Conservation (phyloP, 2,113 vertebrate species). For the Vombatus ursinus region DNA sequence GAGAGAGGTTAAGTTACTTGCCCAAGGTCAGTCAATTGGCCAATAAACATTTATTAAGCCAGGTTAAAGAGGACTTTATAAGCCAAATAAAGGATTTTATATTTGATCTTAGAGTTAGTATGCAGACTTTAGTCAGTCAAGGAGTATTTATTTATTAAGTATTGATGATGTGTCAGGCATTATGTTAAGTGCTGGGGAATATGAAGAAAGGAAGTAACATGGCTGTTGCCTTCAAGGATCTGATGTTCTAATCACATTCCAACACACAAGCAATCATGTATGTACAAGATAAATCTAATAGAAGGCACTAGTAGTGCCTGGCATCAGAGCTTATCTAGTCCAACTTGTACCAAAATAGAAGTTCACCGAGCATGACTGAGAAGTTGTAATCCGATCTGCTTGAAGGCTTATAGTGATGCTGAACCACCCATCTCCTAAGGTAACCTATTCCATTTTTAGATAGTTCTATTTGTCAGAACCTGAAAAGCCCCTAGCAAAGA, state of each 20-base stretch:
- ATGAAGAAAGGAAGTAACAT: background rate
- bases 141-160: background rate
- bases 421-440: background rate
- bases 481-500: background rate
- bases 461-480: background rate
- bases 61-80: background rate
- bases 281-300: background rate
- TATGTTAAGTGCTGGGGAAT: background rate
- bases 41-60: background rate
- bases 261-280: background rate
- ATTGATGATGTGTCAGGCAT: background rate
- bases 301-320: background rate
- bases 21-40: background rate
- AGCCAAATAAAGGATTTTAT: background rate
- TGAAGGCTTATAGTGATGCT: background rate
- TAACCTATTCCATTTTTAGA: background rate
- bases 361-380: background rate
- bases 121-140: background rate
- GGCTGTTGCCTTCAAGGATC: background rate
- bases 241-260: background rate
- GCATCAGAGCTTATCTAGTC: background rate
- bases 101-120: background rate
- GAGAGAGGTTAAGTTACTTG: background rate
- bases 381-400: background rate
- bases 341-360: background rate